Conservation (phyloP, 2,797 vertebrate genomes). For the Sciurus vulgaris region DNA sequence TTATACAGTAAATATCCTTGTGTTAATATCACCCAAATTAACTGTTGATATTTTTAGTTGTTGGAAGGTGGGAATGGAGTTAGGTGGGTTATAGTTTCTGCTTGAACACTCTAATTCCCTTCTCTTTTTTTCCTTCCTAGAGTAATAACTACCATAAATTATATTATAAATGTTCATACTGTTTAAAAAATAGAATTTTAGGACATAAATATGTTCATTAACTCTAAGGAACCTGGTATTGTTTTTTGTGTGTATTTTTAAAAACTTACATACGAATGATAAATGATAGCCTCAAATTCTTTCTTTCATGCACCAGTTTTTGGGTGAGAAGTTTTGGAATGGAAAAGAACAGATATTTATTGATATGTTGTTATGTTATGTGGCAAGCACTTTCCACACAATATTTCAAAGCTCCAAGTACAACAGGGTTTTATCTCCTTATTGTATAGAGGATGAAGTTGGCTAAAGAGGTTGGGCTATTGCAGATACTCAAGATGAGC, state of each 20-base stretch:
- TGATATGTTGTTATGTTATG: background rate
- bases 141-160: background rate
- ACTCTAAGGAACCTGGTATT: background rate
- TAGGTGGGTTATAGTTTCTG: background rate
- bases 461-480: background rate
- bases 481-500: background rate
- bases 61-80: background rate
- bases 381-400: background rate
- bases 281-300: background rate
- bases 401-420: background rate
- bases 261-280: background rate
- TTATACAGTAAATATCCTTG: background rate
- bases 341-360: background rate
- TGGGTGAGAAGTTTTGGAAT: background rate
- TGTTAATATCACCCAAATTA: background rate
- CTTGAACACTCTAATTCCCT: background rate
- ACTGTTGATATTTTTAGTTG: background rate
- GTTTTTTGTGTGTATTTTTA: background rate
- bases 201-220: background rate
- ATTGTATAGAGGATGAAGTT: background rate
- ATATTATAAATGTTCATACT: background rate
- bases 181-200: background rate
- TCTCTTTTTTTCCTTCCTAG: background rate
- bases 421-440: background rate
- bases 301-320: background rate